These are phyloP conservation scores for Petaurus breviceps DNA, from an alignment of 2,113 vertebrate genomes.

Conservation along the genomic window DNA sequence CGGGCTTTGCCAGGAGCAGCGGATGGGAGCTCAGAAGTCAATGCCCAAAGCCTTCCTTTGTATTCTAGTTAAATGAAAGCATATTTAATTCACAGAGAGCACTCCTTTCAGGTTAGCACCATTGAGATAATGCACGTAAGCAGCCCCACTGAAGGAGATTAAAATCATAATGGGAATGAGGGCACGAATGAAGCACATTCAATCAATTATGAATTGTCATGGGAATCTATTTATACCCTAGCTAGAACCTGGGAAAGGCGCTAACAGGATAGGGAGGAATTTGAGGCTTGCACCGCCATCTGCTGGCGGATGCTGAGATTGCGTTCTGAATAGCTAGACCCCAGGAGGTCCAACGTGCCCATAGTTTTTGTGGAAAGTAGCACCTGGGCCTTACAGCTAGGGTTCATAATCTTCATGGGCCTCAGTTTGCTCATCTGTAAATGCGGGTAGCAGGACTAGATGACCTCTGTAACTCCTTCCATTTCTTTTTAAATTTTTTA, in stretches of 20 bases:
- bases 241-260: background rate
- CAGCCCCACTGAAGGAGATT: background rate
- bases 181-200: background rate
- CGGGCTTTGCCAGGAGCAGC: background rate
- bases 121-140: background rate
- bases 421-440: background rate
- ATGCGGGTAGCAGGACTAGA: background rate
- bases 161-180: background rate
- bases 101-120: background rate
- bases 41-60: background rate
- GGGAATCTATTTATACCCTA: background rate
- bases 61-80: background rate
- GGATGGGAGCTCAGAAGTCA: rapidly evolving
- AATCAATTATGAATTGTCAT: background rate
- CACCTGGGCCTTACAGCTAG: rapidly evolving
- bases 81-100: background rate
- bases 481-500: too few species aligned
- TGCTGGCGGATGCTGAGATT: background rate
- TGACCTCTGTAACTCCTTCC: background rate
- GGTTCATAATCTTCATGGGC: background rate
- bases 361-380: background rate
- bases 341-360: background rate
- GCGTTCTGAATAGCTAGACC: background rate
- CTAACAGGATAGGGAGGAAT: background rate
- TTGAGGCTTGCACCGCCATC: background rate